phyloP scores from a whole-genome alignment of 2,888 invertebrate genomes.

The Siphonodentalium dalli region DNA sequence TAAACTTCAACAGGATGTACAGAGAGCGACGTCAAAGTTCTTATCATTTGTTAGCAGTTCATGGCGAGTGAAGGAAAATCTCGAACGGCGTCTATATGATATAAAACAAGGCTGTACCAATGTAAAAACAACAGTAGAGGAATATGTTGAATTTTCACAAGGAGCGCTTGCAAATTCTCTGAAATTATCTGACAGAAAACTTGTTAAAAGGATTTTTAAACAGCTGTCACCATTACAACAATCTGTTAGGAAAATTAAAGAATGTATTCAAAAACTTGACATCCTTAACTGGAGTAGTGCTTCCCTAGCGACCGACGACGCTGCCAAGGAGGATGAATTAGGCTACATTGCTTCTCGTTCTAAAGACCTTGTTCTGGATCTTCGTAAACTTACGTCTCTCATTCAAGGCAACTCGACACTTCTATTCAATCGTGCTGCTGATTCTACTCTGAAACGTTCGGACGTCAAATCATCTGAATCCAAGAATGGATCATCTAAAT shows the following conservation, averaged over 20 bases:
- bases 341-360: slow-evolving; percentile 89
- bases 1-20: slow-evolving; percentile 80
- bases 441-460: slow-evolving; percentile 27
- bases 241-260: slow-evolving; percentile 41
- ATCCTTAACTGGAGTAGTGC: slow-evolving; percentile 51
- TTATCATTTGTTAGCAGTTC: slow-evolving; percentile 76
- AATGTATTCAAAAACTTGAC: slow-evolving; percentile 45
- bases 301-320: slow-evolving; percentile 62
- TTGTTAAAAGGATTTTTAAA: slow-evolving; percentile 51
- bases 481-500: slow-evolving; percentile 29
- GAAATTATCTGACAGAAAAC: slow-evolving; percentile 56
- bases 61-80: slow-evolving; percentile 82
- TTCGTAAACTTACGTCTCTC: slow-evolving; percentile 86
- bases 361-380: slow-evolving; percentile 86
- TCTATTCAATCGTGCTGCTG: slow-evolving; percentile 50
- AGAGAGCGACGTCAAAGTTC: slow-evolving; percentile 79
- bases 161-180: slow-evolving; percentile 87
- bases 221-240: slow-evolving; percentile 52
- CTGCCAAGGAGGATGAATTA: slow-evolving; percentile 76
- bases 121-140: slow-evolving; percentile 81
- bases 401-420: slow-evolving; percentile 71
- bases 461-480: slow-evolving; percentile 7
- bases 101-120: slow-evolving; percentile 82
- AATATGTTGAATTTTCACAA: slow-evolving; percentile 87
- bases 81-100: slow-evolving; percentile 82